Conservation (phyloP, 2,113 vertebrate genomes). For the Anser brachyrhynchus region DNA sequence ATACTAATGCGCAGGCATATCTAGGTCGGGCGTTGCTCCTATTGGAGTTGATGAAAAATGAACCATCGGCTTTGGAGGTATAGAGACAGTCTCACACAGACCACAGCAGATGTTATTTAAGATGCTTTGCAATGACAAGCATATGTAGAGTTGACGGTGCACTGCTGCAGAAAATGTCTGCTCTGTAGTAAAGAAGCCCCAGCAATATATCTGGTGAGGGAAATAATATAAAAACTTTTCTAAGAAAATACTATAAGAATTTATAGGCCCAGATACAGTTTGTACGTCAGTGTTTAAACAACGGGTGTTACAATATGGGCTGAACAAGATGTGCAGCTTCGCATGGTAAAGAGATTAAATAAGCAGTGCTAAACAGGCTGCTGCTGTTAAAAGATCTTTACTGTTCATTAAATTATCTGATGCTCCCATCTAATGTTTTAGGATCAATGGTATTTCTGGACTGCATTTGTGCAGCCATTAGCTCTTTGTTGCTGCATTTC, state of each 20-base stretch:
- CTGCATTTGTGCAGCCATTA: background rate
- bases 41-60: background rate
- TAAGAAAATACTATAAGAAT: background rate
- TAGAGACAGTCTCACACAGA: background rate
- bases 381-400: slow-evolving; percentile 5
- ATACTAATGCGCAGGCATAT: background rate
- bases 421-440: background rate
- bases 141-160: background rate
- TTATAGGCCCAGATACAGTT: background rate
- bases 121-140: background rate
- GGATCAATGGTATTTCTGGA: background rate
- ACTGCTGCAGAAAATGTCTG: background rate
- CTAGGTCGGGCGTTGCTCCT: background rate
- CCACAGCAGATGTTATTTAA: background rate
- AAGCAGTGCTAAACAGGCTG: background rate
- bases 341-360: background rate
- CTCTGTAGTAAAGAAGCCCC: background rate
- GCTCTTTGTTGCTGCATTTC: slow-evolving; percentile 44
- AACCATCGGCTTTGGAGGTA: background rate
- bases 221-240: background rate
- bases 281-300: background rate
- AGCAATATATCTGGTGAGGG: background rate
- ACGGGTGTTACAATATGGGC: background rate
- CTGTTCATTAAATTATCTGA: slow-evolving; percentile 31
- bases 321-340: background rate